phyloP scores from a whole-genome alignment of 2,797 vertebrate species.

The Crocodylus rhombifer region DNA sequence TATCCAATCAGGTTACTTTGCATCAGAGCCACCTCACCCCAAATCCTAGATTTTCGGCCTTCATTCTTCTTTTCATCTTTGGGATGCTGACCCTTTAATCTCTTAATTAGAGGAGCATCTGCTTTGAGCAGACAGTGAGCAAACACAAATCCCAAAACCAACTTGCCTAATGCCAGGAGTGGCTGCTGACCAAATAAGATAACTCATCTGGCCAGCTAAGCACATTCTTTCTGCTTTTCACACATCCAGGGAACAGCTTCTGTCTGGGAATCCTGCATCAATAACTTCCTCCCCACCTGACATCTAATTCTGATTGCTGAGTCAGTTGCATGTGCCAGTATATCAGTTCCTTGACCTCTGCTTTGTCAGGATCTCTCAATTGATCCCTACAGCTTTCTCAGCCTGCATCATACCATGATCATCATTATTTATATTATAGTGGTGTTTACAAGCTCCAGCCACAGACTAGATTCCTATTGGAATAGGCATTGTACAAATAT shows the following conservation, averaged over 20 bases:
- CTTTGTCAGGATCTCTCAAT: not conserved
- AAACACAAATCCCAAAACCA: conserved; percentile 1
- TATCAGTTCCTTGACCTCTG: not conserved
- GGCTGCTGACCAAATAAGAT: conserved; percentile 37
- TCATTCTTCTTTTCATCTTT: not conserved
- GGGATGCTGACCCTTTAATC: not conserved
- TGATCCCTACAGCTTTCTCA: not conserved
- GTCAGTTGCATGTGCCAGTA: not conserved
- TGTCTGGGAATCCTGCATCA: not conserved
- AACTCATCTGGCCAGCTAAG: not conserved
- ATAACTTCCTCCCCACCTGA: not conserved
- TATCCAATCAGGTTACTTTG: not conserved
- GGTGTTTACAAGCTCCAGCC: not conserved
- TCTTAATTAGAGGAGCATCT: conserved; percentile 38
- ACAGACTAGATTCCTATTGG: not conserved
- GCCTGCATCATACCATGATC: not conserved
- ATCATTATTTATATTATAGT: not conserved
- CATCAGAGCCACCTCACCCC: not conserved
- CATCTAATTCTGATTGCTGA: not conserved
- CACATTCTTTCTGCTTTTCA: not conserved
- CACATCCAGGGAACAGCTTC: not conserved
- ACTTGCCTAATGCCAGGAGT: conserved; percentile 20
- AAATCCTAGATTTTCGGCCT: not conserved
- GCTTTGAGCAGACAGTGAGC: conserved; percentile 30
- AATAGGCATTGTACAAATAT: not conserved